phyloP scores from a whole-genome alignment of 2,797 vertebrate genomes.

The Phrynocephalus vlangalii region DNA sequence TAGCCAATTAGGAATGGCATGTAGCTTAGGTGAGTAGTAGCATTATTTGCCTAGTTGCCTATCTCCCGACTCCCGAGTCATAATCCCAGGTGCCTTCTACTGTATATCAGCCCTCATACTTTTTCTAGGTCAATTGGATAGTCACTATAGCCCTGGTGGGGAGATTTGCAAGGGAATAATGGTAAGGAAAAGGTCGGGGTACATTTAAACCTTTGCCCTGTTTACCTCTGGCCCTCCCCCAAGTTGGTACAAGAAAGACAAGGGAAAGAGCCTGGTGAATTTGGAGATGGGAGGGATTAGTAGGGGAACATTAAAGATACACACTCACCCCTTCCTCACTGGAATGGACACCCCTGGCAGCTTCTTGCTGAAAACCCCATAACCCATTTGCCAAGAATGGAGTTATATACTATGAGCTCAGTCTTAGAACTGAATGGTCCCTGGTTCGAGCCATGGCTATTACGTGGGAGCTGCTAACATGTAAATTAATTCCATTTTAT shows the following conservation, averaged over 20 bases:
- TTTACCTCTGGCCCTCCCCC: neutral
- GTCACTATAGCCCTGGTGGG: neutral
- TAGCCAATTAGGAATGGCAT: neutral
- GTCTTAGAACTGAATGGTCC: slow-evolving; percentile 8
- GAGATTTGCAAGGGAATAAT: too few species aligned
- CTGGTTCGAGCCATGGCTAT: neutral
- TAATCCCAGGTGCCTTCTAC: too few species aligned
- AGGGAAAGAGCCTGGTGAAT: neutral
- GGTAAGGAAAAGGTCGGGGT: neutral
- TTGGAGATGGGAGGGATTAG: neutral
- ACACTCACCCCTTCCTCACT: neutral
- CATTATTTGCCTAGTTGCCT: neutral
- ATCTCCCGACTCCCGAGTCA: neutral
- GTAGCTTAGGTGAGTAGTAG: neutral
- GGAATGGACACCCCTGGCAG: neutral
- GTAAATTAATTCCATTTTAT: slow-evolving; percentile 44
- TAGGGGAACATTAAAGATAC: neutral
- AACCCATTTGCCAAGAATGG: neutral
- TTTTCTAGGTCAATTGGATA: too few species aligned
- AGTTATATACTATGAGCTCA: neutral
- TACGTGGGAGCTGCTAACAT: neutral
- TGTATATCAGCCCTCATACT: too few species aligned
- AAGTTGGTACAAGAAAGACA: neutral
- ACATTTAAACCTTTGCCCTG: neutral
- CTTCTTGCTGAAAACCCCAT: neutral